A percentile compares a stretch with the other conserved stretches of the same genome.
phyloP scores from a whole-genome alignment of 1,140 invertebrate species.

The Drosophila sucinea region DNA sequence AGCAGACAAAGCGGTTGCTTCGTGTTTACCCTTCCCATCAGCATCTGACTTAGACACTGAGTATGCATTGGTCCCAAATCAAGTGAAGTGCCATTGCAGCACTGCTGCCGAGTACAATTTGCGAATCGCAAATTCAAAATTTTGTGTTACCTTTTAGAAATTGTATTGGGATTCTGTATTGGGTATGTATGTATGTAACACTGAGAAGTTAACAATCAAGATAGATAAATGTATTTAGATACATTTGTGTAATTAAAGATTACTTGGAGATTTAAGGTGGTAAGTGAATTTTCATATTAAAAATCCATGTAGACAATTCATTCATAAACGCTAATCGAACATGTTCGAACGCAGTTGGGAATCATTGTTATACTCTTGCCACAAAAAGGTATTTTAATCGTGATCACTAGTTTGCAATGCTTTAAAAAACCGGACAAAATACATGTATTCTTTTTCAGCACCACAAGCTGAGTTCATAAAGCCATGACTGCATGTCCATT shows the following conservation, averaged over 20 bases:
- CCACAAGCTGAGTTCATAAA: too few species aligned
- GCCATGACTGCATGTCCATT: too few species aligned
- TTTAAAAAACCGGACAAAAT: too few species aligned
- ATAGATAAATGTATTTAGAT: too few species aligned
- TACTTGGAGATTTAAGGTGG: too few species aligned
- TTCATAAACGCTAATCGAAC: slow-evolving; percentile 15
- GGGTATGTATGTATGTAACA: too few species aligned
- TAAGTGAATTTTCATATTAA: neutral
- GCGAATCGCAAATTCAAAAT: neutral
- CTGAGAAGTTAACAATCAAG: too few species aligned
- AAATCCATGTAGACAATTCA: neutral
- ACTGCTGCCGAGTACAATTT: neutral
- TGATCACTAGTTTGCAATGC: too few species aligned
- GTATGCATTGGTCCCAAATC: slow-evolving; percentile 4
- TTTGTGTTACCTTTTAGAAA: neutral
- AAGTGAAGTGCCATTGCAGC: neutral
- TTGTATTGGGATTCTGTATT: neutral
- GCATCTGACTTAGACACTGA: neutral
- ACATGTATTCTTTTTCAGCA: too few species aligned
- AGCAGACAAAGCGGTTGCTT: slow-evolving; percentile 4
- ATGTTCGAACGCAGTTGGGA: neutral
- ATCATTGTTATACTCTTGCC: neutral
- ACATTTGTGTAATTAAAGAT: neutral
- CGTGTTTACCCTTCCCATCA: neutral
- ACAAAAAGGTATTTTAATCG: too few species aligned